phyloP scores from a whole-genome alignment of 2,888 invertebrate species.

The Drosophila mulleri region DNA sequence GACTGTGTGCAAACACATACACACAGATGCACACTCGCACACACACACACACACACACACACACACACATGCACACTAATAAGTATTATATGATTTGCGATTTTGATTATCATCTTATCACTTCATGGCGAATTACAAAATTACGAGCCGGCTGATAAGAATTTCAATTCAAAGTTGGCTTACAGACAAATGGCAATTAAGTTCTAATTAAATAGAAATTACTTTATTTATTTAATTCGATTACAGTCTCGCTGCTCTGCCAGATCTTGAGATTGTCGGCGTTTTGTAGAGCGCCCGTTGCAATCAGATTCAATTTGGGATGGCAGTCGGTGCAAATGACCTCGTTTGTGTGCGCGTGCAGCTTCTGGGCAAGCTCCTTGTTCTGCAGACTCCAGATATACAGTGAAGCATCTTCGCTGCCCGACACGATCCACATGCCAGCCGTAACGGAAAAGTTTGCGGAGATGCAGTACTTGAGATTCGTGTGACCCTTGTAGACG shows the following conservation, averaged over 20 bases:
- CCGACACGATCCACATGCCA: slow-evolving; percentile 99
- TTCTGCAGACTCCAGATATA: slow-evolving; percentile 99
- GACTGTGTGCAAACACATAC: slow-evolving; percentile 14
- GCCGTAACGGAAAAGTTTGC: slow-evolving; percentile 99
- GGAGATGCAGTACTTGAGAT: slow-evolving; percentile 99
- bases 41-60: not conserved
- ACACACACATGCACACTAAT: not conserved
- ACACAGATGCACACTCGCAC: not conserved
- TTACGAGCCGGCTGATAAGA: slow-evolving; percentile 27
- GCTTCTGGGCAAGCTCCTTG: slow-evolving; percentile 98
- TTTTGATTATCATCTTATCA: slow-evolving; percentile 51
- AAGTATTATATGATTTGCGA: slow-evolving; percentile 44
- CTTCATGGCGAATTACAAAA: slow-evolving; percentile 20
- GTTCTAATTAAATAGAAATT: slow-evolving; percentile 12
- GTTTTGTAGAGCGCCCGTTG: slow-evolving; percentile 98
- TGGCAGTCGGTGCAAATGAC: slow-evolving; percentile 99
- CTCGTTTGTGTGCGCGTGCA: slow-evolving; percentile 96
- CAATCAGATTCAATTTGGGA: slow-evolving; percentile 99
- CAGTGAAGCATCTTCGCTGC: slow-evolving; percentile 98
- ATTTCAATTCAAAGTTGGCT: slow-evolving; percentile 7
- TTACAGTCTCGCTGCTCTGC: slow-evolving; percentile 93
- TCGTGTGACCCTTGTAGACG: slow-evolving; percentile 98
- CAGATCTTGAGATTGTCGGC: slow-evolving; percentile 99
- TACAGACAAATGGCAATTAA: slow-evolving; percentile 19
- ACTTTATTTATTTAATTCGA: slow-evolving; percentile 21